A percentile compares a stretch with the other conserved stretches of the same genome.
Conservation (phyloP, 1,140 invertebrate species). For the Papilio machaon region DNA sequence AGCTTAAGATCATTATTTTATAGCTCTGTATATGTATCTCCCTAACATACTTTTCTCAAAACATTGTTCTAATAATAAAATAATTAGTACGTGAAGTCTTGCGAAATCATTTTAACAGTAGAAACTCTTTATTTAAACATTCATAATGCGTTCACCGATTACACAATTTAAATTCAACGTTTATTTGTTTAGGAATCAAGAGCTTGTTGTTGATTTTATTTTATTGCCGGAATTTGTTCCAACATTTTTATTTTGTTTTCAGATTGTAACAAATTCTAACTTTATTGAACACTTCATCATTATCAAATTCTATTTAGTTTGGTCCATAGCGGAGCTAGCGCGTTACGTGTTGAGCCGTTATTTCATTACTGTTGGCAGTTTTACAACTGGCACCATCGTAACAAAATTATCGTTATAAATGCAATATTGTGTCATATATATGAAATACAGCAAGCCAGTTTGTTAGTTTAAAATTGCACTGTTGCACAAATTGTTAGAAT, state of each 20-base stretch:
- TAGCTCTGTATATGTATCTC: too few species aligned
- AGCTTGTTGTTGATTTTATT: conserved; percentile 19
- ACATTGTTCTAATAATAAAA: neutral
- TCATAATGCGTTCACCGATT: neutral
- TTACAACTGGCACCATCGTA: conserved; percentile 36
- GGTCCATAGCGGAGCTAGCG: neutral
- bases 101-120: neutral
- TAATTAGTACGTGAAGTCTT: neutral
- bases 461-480: conserved; percentile 16
- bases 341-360: conserved; percentile 33
- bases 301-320: conserved; percentile 38
- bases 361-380: conserved; percentile 38
- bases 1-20: neutral
- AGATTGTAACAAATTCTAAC: conserved; percentile 9
- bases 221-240: conserved; percentile 6
- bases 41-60: too few species aligned
- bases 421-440: conserved; percentile 26
- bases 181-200: conserved; percentile 36
- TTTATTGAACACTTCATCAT: conserved; percentile 13
- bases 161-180: neutral
- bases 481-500: conserved; percentile 1
- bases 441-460: conserved; percentile 1
- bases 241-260: conserved; percentile 28
- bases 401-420: conserved; percentile 38
- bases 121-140: conserved; percentile 3